phyloP scores from a whole-genome alignment of 2,888 invertebrate genomes.

The Capitulum mitella region DNA sequence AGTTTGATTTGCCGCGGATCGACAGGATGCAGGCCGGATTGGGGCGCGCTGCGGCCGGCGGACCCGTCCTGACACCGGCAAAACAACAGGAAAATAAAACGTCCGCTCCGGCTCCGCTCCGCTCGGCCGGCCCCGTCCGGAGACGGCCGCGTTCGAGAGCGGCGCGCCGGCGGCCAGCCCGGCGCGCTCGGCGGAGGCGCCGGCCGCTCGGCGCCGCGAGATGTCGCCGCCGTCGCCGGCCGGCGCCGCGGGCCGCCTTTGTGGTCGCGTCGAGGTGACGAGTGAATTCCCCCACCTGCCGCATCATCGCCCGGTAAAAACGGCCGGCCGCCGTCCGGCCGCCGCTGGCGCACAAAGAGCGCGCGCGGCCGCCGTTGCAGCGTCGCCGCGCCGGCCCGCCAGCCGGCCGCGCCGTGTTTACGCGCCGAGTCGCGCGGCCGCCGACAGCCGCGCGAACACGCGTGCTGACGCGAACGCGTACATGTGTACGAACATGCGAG shows the following conservation, averaged over 20 bases:
- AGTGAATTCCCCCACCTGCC: constrained; percentile 19
- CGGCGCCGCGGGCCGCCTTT: not conserved
- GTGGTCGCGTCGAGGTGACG: constrained; percentile 7
- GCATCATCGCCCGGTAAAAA: not conserved
- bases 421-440: not conserved
- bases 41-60: not conserved
- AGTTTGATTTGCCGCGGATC: constrained; percentile 19
- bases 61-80: not conserved
- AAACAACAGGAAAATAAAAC: not conserved
- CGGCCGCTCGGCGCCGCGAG: not conserved
- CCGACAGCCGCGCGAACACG: too few relatives aligned
- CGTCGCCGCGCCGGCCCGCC: not conserved
- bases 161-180: not conserved
- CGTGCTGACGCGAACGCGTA: too few relatives aligned
- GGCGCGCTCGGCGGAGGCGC: not conserved
- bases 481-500: too few relatives aligned
- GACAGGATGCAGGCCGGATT: not conserved
- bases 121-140: not conserved
- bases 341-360: not conserved
- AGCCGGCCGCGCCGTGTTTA: not conserved
- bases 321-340: not conserved
- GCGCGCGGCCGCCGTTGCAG: not conserved
- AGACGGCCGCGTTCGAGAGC: not conserved
- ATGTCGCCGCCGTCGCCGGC: not conserved
- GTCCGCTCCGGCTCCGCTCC: not conserved